phyloP scores from a whole-genome alignment of 30 jellyfish, hydroid and myxozoan genomes.

The Aurelia sp. region DNA sequence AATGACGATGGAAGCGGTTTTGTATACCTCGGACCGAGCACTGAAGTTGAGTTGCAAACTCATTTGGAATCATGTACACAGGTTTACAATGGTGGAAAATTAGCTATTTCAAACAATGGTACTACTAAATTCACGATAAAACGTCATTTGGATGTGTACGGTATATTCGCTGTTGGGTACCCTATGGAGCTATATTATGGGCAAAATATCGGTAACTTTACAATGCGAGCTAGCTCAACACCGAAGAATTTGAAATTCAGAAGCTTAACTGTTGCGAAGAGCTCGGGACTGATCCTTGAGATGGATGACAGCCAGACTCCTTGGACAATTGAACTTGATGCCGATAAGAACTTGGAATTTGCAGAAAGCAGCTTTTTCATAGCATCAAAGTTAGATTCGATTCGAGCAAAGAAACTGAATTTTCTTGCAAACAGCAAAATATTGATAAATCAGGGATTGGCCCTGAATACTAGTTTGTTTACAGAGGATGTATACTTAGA shows the following conservation, averaged over 20 bases:
- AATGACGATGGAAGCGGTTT: conserved; percentile 59
- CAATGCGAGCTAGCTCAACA: conserved; percentile 33
- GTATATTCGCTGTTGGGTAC: conserved; percentile 12
- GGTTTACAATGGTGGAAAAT: conserved; percentile 26
- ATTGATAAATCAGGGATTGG: neutral
- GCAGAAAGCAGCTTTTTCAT: conserved; percentile 9
- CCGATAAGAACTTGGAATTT: conserved; percentile 7
- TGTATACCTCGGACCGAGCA: conserved; percentile 48
- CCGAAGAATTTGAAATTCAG: conserved; percentile 27
- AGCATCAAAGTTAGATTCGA: conserved; percentile 2
- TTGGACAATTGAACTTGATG: conserved; percentile 45
- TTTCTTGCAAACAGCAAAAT: conserved; percentile 30
- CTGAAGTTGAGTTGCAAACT: conserved; percentile 17
- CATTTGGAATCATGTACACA: conserved; percentile 64
- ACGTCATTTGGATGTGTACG: conserved; percentile 53
- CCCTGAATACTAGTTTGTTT: neutral
- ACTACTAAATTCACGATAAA: conserved; percentile 28
- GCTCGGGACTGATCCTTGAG: conserved; percentile 24
- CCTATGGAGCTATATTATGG: conserved; percentile 36
- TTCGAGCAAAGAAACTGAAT: conserved; percentile 14
- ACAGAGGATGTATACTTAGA: conserved; percentile 22
- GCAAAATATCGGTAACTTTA: conserved; percentile 27
- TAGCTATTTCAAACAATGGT: conserved; percentile 35
- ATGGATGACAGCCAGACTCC: neutral
- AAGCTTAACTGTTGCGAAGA: conserved; percentile 18